Evolutionary conservation across 2,888 invertebrate species (phyloP).

Genomic region (Leucophenga maculata): DNA sequence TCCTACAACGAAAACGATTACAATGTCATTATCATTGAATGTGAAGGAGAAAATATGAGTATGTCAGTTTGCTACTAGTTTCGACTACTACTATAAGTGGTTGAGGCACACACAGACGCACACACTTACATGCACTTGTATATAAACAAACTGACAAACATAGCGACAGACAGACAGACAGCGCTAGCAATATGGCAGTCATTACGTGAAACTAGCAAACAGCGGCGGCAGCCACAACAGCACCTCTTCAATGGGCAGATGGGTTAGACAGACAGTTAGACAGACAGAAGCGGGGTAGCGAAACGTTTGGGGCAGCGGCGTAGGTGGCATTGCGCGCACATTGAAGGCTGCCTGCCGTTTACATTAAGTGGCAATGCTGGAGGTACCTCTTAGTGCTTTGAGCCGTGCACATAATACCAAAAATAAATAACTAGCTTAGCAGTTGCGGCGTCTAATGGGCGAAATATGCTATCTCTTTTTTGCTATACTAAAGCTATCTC

Average conservation of each 20-base stretch:
- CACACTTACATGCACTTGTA: neutral
- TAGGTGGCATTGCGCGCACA: neutral
- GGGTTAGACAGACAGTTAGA: too few relatives aligned
- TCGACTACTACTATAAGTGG: slow-evolving; percentile 1
- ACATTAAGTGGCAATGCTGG: slow-evolving; percentile 19
- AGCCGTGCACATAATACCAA: slow-evolving; percentile 19
- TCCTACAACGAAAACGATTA: slow-evolving; percentile 33
- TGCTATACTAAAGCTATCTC: slow-evolving; percentile 23
- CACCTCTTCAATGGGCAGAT: too few relatives aligned
- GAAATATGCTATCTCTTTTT: neutral
- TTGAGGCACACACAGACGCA: neutral
- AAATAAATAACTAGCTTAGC: slow-evolving; percentile 27
- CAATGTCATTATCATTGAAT: slow-evolving; percentile 38
- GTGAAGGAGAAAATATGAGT: slow-evolving; percentile 23
- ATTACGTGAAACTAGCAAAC: slow-evolving; percentile 4
- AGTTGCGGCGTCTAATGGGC: slow-evolving; percentile 12
- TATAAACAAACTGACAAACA: neutral
- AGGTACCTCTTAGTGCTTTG: slow-evolving; percentile 12
- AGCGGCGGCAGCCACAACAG: neutral
- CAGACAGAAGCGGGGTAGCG: too few relatives aligned
- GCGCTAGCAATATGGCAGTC: slow-evolving; percentile 2
- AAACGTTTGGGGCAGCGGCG: neutral
- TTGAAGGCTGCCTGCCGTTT: slow-evolving; percentile 14
- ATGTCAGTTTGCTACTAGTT: slow-evolving; percentile 23
- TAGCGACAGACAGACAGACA: neutral